Conservation (phyloP, 2,113 vertebrate genomes). For the Grallaria varia region DNA sequence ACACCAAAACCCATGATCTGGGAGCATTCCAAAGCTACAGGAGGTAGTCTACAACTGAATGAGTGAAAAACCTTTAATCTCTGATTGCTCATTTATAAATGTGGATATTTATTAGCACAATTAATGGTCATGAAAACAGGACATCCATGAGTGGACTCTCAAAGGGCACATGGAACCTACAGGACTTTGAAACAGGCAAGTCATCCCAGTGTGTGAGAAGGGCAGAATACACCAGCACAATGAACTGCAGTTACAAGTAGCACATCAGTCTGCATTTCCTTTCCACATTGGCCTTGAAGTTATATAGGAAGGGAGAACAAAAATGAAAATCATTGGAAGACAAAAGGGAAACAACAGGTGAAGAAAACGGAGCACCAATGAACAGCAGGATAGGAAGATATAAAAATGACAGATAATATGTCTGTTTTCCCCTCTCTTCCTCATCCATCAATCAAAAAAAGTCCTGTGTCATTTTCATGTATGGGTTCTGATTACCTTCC, state of each 20-base stretch:
- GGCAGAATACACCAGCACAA: neutral
- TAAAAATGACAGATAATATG: neutral
- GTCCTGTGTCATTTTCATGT: neutral
- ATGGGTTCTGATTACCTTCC: neutral
- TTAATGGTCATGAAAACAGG: neutral
- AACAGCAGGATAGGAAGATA: neutral
- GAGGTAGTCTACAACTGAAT: neutral
- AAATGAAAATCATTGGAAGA: neutral
- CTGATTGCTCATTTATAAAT: neutral
- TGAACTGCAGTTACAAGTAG: neutral
- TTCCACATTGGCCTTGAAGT: neutral
- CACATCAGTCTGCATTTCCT: fast-evolving
- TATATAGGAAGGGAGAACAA: neutral
- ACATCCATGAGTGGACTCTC: neutral
- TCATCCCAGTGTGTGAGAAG: neutral
- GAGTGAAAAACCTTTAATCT: neutral
- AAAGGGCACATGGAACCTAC: neutral
- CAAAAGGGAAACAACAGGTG: neutral
- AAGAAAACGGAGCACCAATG: neutral
- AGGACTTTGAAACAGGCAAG: neutral
- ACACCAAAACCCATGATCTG: neutral
- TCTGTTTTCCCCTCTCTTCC: neutral
- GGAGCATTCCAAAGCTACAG: neutral
- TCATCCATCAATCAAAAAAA: neutral
- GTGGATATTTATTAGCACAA: neutral